These are phyloP conservation scores for Prietella phreatophila DNA, from an alignment of 2,113 vertebrate genomes.

Conservation along the genomic window DNA sequence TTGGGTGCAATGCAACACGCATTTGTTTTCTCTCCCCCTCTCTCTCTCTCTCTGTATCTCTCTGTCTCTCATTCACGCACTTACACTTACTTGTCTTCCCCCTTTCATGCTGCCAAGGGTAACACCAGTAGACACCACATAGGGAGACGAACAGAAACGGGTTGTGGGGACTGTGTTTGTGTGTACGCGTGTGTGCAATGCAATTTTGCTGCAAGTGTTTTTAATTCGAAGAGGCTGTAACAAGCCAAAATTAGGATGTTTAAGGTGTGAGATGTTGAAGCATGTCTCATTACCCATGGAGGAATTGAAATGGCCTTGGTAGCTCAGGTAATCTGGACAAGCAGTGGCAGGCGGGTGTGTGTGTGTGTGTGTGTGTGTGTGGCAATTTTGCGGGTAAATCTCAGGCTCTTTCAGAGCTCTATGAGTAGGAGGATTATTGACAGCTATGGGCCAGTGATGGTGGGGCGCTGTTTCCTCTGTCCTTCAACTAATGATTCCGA, in stretches of 20 bases:
- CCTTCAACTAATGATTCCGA: conserved; percentile 41
- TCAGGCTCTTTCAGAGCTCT: background rate
- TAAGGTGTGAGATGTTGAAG: conserved; percentile 14
- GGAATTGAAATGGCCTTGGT: conserved; percentile 15
- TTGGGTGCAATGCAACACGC: conserved; percentile 34
- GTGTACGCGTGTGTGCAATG: background rate
- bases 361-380: background rate
- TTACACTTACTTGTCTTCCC: conserved; percentile 62
- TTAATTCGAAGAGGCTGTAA: conserved; percentile 6
- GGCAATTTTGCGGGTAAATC: background rate
- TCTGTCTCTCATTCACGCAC: too few relatives aligned
- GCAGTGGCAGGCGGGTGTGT: background rate
- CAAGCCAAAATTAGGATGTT: background rate
- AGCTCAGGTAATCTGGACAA: conserved; percentile 10
- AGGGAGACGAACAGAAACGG: conserved; percentile 25
- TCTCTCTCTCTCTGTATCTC: too few relatives aligned
- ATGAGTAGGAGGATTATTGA: conserved; percentile 36
- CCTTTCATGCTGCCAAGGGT: conserved; percentile 74
- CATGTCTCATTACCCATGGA: background rate
- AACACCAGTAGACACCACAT: conserved; percentile 65
- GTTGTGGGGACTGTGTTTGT: conserved; percentile 10
- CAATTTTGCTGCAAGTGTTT: conserved; percentile 1
- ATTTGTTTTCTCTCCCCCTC: conserved; percentile 43
- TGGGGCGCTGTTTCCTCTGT: background rate
- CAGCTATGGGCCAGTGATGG: conserved; percentile 3